These are phyloP conservation scores for Sapajus apella DNA, from an alignment of 2,113 vertebrate genomes.

Conservation along the genomic window DNA sequence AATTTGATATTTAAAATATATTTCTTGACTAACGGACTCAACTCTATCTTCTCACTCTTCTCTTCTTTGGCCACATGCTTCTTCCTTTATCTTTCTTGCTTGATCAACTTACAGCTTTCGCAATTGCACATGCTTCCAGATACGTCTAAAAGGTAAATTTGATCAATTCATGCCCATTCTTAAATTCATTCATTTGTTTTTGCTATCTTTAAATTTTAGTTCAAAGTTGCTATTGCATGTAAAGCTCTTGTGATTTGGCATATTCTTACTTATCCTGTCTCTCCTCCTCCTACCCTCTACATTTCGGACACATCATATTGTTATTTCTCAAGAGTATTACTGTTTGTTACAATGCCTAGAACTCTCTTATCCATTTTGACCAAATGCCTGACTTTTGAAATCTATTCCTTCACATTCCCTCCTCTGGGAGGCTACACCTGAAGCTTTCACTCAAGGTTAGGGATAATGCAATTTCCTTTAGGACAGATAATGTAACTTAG, in stretches of 20 bases:
- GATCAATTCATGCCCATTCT: background rate
- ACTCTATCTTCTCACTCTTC: background rate
- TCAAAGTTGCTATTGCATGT: background rate
- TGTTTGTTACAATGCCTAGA: background rate
- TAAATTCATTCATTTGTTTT: background rate
- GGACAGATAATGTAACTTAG: background rate
- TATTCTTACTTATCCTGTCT: background rate
- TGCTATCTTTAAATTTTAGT: background rate
- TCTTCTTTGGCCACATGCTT: background rate
- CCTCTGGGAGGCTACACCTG: background rate
- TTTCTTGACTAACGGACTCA: background rate
- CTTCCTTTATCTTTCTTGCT: background rate
- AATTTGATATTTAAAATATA: background rate
- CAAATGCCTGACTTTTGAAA: background rate
- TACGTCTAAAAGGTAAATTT: background rate
- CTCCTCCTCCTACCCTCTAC: accelerated
- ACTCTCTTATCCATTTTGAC: background rate
- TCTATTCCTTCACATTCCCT: background rate
- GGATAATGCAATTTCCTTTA: background rate
- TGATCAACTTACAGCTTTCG: background rate
- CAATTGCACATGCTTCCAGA: background rate
- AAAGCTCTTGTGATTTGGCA: background rate
- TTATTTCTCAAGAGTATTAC: background rate
- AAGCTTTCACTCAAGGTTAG: background rate
- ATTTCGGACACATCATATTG: background rate